phyloP scores from a whole-genome alignment of 2,797 vertebrate species.

The Poecilia velifera region DNA sequence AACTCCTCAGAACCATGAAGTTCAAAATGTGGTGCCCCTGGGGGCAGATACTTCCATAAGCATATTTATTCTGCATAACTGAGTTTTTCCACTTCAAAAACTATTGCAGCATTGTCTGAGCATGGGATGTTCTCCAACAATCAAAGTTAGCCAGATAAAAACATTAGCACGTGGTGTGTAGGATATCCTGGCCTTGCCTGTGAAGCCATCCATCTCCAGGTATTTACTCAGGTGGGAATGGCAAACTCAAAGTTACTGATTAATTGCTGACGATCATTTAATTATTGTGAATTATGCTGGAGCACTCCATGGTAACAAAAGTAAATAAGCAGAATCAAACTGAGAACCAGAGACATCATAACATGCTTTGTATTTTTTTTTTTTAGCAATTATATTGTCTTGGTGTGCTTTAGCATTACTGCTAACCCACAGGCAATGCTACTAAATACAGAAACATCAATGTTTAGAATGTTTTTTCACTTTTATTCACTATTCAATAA shows the following conservation, averaged over 20 bases:
- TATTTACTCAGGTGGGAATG: constrained; percentile 45
- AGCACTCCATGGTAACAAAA: constrained; percentile 1
- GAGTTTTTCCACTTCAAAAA: neutral
- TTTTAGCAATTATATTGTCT: neutral
- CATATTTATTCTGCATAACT: neutral
- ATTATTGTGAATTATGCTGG: neutral
- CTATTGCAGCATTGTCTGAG: neutral
- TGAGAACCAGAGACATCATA: neutral
- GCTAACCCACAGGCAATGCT: too few relatives aligned
- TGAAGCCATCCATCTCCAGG: constrained; percentile 7
- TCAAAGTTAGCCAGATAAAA: constrained; percentile 4
- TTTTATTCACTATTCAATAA: too few relatives aligned
- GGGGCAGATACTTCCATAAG: too few relatives aligned
- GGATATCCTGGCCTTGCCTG: constrained; percentile 35
- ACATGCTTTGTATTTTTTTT: neutral
- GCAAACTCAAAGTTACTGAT: constrained; percentile 49
- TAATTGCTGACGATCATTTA: constrained; percentile 31
- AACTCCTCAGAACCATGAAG: neutral
- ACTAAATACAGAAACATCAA: too few relatives aligned
- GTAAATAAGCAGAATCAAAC: neutral
- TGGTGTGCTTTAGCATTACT: neutral
- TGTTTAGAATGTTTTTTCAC: too few relatives aligned
- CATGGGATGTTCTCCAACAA: neutral
- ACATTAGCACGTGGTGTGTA: constrained; percentile 23
- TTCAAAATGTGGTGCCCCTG: neutral